Percentiles rank a stretch among this genome's conserved stretches.
These are phyloP conservation scores for Cuniculus paca DNA, from an alignment of 2,797 vertebrate species.

Conservation along the genomic window DNA sequence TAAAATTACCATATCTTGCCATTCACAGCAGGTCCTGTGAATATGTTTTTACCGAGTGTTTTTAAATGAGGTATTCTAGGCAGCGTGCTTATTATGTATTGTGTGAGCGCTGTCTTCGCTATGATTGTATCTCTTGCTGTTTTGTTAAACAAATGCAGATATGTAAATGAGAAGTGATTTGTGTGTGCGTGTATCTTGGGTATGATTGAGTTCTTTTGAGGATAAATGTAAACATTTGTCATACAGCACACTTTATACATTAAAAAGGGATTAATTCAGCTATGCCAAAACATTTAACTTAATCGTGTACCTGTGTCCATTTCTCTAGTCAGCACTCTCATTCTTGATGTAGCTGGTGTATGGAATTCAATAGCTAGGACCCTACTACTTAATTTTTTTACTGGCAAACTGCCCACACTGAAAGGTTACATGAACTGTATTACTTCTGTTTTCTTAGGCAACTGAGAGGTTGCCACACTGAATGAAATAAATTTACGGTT, in stretches of 20 bases:
- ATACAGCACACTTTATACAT: conserved; percentile 52
- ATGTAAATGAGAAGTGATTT: conserved; percentile 72
- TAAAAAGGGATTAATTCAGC: conserved; percentile 73
- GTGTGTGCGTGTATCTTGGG: conserved; percentile 46
- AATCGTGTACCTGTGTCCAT: neutral
- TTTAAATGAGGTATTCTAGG: conserved; percentile 86
- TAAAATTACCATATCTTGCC: conserved; percentile 88
- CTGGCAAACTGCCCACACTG: neutral
- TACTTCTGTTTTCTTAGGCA: conserved; percentile 33
- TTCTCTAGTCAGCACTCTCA: neutral
- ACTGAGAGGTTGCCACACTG: conserved; percentile 67
- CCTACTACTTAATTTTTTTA: neutral
- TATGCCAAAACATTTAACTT: conserved; percentile 54
- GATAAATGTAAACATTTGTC: conserved; percentile 40
- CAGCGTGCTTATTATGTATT: conserved; percentile 84
- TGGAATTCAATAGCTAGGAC: neutral
- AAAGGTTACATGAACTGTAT: neutral
- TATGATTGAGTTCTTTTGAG: conserved; percentile 66
- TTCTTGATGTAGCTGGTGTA: neutral
- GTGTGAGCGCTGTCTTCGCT: conserved; percentile 86
- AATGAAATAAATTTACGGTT: conserved; percentile 69
- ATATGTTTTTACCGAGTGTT: conserved; percentile 87
- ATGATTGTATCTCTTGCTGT: conserved; percentile 85
- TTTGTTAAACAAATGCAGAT: conserved; percentile 81
- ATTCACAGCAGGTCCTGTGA: conserved; percentile 95